Evolutionary conservation across 2,113 vertebrate species (phyloP).

Genomic region (Nothocercus nigrocapillus): DNA sequence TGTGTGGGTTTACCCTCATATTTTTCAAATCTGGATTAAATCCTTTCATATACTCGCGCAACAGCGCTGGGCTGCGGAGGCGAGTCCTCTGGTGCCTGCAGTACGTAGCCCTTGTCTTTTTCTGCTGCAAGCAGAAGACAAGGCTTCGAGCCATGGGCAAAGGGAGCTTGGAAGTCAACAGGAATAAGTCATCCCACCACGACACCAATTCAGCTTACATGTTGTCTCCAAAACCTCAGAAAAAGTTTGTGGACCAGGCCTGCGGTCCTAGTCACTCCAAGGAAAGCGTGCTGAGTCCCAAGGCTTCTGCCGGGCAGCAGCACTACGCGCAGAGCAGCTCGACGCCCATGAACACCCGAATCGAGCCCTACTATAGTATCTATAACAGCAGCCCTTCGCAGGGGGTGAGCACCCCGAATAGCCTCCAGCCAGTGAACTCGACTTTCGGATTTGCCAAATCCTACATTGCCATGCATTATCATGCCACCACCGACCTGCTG

Average conservation of each 20-base stretch:
- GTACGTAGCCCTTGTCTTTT: slow-evolving; percentile 82
- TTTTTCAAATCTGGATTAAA: slow-evolving; percentile 96
- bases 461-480: slow-evolving; percentile 90
- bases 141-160: slow-evolving; percentile 91
- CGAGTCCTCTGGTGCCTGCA: slow-evolving; percentile 90
- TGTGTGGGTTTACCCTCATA: slow-evolving; percentile 93
- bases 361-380: slow-evolving; percentile 96
- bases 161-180: slow-evolving; percentile 92
- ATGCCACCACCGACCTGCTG: slow-evolving; percentile 80
- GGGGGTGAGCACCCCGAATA: slow-evolving; percentile 83
- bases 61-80: slow-evolving; percentile 90
- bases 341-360: slow-evolving; percentile 92
- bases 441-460: slow-evolving; percentile 87
- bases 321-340: slow-evolving; percentile 90
- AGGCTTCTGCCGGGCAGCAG: slow-evolving; percentile 78
- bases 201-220: slow-evolving; percentile 96
- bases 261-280: slow-evolving; percentile 91
- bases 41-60: slow-evolving; percentile 96
- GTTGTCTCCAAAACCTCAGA: slow-evolving; percentile 91
- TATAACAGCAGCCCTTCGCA: slow-evolving; percentile 91
- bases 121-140: slow-evolving; percentile 93
- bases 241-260: slow-evolving; percentile 91
- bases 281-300: slow-evolving; percentile 87
- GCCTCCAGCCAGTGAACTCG: slow-evolving; percentile 83
- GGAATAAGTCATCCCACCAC: slow-evolving; percentile 96